A percentile compares a stretch with the other conserved stretches of the same genome.
These are phyloP conservation scores for Drosophila pectinifera DNA, from an alignment of 1,140 invertebrate genomes.

Conservation along the genomic window DNA sequence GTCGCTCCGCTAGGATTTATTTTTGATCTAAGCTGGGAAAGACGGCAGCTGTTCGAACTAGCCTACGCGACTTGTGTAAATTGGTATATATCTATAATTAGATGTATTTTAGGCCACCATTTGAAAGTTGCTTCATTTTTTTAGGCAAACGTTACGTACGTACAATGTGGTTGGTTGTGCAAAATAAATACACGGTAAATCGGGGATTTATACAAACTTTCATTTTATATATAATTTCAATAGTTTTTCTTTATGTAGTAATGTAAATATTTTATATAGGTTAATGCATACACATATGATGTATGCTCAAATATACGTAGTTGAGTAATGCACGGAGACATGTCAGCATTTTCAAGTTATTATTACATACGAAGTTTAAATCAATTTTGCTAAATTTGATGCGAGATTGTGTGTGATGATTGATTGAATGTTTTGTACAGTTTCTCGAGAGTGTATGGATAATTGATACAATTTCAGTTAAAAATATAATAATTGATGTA, in stretches of 20 bases:
- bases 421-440: constrained; percentile 58
- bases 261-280: constrained; percentile 56
- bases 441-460: constrained; percentile 35
- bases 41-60: constrained; percentile 27
- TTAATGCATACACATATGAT: constrained; percentile 44
- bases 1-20: constrained; percentile 27
- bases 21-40: constrained; percentile 40
- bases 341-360: constrained; percentile 67
- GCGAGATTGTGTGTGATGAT: constrained; percentile 45
- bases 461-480: constrained; percentile 52
- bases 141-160: constrained; percentile 23
- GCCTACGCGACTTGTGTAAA: constrained; percentile 25
- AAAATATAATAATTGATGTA: constrained; percentile 38
- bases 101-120: constrained; percentile 45
- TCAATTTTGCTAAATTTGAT: constrained; percentile 69
- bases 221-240: constrained; percentile 65
- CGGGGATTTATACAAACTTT: constrained; percentile 71
- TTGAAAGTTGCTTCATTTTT: constrained; percentile 47
- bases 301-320: constrained; percentile 49
- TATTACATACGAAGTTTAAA: constrained; percentile 48
- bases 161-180: constrained; percentile 32
- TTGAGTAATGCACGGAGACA: constrained; percentile 78
- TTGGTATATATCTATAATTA: constrained; percentile 25
- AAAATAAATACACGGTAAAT: constrained; percentile 42
- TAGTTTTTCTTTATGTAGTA: constrained; percentile 50